These are phyloP conservation scores for Horisme vitalbata DNA, from an alignment of 2,888 invertebrate species.

Conservation along the genomic window DNA sequence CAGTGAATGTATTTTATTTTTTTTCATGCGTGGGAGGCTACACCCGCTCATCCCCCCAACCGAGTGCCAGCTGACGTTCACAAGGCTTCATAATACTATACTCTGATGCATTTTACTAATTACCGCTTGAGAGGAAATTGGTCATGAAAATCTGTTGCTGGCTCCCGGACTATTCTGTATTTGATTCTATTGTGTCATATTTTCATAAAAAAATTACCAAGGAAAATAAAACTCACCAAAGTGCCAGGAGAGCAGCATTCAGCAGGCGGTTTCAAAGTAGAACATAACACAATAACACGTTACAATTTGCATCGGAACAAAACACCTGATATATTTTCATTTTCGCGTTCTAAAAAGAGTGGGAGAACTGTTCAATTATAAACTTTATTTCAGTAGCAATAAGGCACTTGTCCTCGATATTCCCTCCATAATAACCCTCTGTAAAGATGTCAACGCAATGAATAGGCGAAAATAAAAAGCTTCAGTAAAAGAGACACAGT, in stretches of 20 bases:
- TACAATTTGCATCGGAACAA: constrained; percentile 29
- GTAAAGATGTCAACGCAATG: constrained; percentile 36
- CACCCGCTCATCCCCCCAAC: no score
- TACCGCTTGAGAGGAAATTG: no score
- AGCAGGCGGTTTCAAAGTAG: constrained; percentile 9
- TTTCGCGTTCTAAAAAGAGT: constrained; percentile 9
- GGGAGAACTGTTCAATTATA: constrained; percentile 8
- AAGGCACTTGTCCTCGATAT: constrained; percentile 16
- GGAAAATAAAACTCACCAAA: background rate
- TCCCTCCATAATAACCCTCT: constrained; percentile 14
- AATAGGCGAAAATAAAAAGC: constrained; percentile 35
- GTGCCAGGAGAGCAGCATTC: constrained; percentile 6
- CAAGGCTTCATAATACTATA: no score
- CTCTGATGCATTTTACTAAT: no score
- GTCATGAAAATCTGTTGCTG: no score
- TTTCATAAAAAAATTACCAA: constrained; percentile 1
- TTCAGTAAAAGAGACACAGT: constrained; percentile 29
- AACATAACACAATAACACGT: constrained; percentile 23
- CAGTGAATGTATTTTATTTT: no score
- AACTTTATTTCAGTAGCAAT: constrained; percentile 10
- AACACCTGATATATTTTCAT: constrained; percentile 34
- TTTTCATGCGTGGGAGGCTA: no score
- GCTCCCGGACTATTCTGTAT: no score
- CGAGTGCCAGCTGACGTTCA: no score
- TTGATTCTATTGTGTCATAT: background rate